Evolutionary conservation across 2,797 vertebrate species (phyloP).

Genomic region (Buphagus erythrorhynchus): DNA sequence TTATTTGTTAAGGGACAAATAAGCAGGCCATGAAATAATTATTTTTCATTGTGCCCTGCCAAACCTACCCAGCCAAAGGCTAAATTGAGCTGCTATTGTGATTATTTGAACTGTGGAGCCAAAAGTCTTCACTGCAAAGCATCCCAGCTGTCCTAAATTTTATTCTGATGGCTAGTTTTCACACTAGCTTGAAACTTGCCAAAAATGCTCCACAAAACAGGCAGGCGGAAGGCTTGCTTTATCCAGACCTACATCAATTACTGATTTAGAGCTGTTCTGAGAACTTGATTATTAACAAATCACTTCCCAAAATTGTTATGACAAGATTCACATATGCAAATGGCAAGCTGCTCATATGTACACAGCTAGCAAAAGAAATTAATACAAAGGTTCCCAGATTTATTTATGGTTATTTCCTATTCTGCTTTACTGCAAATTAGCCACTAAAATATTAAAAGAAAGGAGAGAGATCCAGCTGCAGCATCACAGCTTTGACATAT

Average conservation of each 20-base stretch:
- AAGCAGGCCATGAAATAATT: slow-evolving; percentile 87
- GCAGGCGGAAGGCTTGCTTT: slow-evolving; percentile 70
- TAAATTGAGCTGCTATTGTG: slow-evolving; percentile 84
- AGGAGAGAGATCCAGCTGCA: neutral
- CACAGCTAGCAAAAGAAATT: slow-evolving; percentile 68
- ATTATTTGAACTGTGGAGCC: slow-evolving; percentile 83
- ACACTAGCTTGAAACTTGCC: slow-evolving; percentile 80
- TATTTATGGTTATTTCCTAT: slow-evolving; percentile 68
- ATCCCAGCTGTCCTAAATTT: slow-evolving; percentile 86
- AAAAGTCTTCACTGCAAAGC: slow-evolving; percentile 82
- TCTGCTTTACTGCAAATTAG: slow-evolving; percentile 60
- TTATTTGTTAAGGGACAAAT: slow-evolving; percentile 83
- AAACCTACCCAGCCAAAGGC: slow-evolving; percentile 83
- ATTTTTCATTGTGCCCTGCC: slow-evolving; percentile 85
- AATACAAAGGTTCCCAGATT: slow-evolving; percentile 69
- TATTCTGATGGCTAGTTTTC: slow-evolving; percentile 82
- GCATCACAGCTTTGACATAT: neutral
- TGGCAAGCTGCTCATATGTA: slow-evolving; percentile 66
- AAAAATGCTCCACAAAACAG: slow-evolving; percentile 75
- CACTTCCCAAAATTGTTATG: slow-evolving; percentile 76
- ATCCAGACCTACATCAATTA: slow-evolving; percentile 78
- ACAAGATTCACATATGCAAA: slow-evolving; percentile 80
- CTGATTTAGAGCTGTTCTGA: slow-evolving; percentile 78
- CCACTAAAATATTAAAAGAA: slow-evolving; percentile 25
- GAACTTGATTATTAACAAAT: slow-evolving; percentile 83